Evolutionary conservation across 2,888 invertebrate species (phyloP).

Genomic region (Apotomis capreana): DNA sequence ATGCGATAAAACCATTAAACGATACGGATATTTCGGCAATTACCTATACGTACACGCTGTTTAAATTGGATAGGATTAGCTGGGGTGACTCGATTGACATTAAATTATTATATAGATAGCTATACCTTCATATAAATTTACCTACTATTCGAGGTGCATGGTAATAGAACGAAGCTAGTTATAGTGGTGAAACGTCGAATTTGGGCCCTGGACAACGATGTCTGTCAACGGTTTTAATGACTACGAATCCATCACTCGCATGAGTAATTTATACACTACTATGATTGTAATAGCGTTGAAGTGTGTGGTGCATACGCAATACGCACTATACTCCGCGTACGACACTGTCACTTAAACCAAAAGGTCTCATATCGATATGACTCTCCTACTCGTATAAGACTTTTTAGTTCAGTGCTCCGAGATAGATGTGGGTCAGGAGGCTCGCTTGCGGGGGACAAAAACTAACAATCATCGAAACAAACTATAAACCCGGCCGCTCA

Average conservation of each 20-base stretch:
- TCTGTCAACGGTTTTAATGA: neutral
- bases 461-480: conserved; percentile 8
- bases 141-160: too few relatives aligned
- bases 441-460: conserved; percentile 53
- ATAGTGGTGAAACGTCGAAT: neutral
- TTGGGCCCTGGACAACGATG: neutral
- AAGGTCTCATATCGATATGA: neutral
- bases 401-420: neutral
- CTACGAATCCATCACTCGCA: neutral
- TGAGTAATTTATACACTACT: conserved; percentile 7
- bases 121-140: too few relatives aligned
- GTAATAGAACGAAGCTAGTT: too few relatives aligned
- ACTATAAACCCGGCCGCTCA: neutral
- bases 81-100: too few relatives aligned
- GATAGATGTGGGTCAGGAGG: conserved; percentile 77
- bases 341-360: neutral
- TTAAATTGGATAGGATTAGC: too few relatives aligned
- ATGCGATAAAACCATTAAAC: too few relatives aligned
- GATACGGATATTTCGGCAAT: too few relatives aligned
- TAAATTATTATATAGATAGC: too few relatives aligned
- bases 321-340: conserved; percentile 56
- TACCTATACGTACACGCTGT: too few relatives aligned
- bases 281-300: neutral
- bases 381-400: neutral
- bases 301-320: conserved; percentile 68